phyloP scores from a whole-genome alignment of 64 coral and sea anemone species.

The Stichodactyla mertensii region DNA sequence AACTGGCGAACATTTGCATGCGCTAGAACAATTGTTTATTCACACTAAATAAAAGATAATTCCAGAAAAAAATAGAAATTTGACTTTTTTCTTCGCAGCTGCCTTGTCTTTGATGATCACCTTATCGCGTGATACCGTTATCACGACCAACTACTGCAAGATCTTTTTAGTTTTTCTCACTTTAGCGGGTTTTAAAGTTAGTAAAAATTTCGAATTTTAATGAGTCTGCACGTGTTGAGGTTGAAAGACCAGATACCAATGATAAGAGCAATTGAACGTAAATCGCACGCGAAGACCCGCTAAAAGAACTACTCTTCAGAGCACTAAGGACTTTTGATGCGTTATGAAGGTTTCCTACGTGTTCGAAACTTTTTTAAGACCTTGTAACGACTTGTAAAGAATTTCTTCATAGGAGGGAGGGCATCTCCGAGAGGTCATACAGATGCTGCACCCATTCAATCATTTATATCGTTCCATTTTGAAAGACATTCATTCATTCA shows the following conservation, averaged over 20 bases:
- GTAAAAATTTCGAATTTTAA: background rate
- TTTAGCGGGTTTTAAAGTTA: background rate
- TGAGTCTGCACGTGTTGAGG: slow-evolving; percentile 7
- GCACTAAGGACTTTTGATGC: background rate
- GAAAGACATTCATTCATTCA: no score
- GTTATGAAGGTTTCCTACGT: background rate
- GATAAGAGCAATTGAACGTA: background rate
- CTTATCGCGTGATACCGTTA: background rate
- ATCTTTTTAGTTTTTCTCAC: background rate
- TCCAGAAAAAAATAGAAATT: background rate
- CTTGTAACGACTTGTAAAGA: background rate
- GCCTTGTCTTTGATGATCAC: background rate
- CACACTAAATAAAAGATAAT: background rate
- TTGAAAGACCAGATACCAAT: background rate
- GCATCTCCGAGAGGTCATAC: background rate
- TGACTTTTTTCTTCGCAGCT: background rate
- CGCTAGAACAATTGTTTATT: no score
- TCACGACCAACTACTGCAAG: background rate
- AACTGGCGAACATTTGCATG: no score
- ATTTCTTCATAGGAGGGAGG: background rate
- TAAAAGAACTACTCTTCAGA: background rate
- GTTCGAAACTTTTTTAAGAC: background rate
- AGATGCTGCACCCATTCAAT: background rate
- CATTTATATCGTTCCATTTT: background rate
- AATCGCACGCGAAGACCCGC: background rate